Conservation (phyloP, 2,113 vertebrate species). For the Phocoena sinus region DNA sequence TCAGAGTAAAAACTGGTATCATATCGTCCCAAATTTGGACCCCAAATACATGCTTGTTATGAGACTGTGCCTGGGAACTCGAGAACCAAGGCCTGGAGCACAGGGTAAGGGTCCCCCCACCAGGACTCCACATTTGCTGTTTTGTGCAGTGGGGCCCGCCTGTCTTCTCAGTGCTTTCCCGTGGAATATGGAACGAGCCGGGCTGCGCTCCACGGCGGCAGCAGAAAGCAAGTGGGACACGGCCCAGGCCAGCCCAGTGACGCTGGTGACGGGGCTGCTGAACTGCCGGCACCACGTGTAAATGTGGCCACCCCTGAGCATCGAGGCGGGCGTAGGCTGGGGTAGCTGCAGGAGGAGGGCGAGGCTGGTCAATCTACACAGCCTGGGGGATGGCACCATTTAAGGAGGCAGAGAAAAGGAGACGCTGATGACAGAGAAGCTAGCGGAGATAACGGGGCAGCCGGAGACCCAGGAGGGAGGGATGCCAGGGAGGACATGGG, state of each 20-base stretch:
- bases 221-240: background rate
- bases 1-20: background rate
- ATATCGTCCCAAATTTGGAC: background rate
- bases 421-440: background rate
- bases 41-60: background rate
- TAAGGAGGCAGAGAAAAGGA: background rate
- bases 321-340: accelerated
- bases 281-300: accelerated
- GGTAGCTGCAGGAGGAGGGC: accelerated
- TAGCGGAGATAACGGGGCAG: accelerated
- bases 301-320: accelerated
- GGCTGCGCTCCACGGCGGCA: background rate
- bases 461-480: accelerated
- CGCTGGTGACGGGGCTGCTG: accelerated
- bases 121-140: accelerated
- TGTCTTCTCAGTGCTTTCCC: background rate
- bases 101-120: background rate
- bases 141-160: background rate
- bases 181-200: background rate
- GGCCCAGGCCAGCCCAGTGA: background rate
- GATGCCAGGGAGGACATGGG: background rate
- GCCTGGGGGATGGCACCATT: too few species aligned
- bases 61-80: background rate
- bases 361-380: background rate
- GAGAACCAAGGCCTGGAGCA: background rate